These are phyloP conservation scores for Panulirus ornatus DNA, from an alignment of 1,140 invertebrate genomes.

Conservation along the genomic window DNA sequence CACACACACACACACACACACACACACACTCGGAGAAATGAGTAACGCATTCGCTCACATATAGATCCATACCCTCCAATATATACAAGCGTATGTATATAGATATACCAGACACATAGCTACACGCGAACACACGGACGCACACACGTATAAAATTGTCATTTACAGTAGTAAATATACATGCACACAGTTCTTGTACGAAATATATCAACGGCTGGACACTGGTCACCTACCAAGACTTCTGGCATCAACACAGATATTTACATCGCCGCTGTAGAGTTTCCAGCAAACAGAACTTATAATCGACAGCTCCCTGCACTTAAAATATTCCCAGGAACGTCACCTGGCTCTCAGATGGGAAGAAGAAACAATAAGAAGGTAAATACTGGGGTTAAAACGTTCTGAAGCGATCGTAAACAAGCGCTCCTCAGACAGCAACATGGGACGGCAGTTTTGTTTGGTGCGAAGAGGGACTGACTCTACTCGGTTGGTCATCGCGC, in stretches of 20 bases:
- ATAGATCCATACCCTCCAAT: constrained; percentile 3
- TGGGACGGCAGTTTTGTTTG: background rate
- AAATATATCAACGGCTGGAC: background rate
- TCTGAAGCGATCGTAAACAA: no score
- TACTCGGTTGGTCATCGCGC: constrained; percentile 36
- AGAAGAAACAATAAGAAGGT: background rate
- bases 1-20: constrained; percentile 16
- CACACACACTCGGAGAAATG: background rate
- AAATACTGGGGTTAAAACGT: background rate
- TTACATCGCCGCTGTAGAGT: no score
- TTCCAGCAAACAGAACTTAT: background rate
- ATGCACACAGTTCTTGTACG: background rate
- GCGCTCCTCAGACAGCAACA: no score
- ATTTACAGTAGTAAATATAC: background rate
- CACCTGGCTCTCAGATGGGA: no score
- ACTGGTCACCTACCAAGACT: constrained; percentile 12
- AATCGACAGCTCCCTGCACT: background rate
- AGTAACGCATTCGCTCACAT: background rate
- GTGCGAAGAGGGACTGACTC: background rate
- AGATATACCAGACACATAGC: background rate
- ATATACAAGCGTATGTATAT: background rate
- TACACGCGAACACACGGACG: background rate
- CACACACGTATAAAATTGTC: background rate
- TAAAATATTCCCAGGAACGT: no score
- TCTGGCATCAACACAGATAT: background rate